Percentiles rank a stretch among this genome's conserved stretches.
phyloP scores from a whole-genome alignment of 2,113 vertebrate genomes.

The Chiloscyllium plagiosum region DNA sequence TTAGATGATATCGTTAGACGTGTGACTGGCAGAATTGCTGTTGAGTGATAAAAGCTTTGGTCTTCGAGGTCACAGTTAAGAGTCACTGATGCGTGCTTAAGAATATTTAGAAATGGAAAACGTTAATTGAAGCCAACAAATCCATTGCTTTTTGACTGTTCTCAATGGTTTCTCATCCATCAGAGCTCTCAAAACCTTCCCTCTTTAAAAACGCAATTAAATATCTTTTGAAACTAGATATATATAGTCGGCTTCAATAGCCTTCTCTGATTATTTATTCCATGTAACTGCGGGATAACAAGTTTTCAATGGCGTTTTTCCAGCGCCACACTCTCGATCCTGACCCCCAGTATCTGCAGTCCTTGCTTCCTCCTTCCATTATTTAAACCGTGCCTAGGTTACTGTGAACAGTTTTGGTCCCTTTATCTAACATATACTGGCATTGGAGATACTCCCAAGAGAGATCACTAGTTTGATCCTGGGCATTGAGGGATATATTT shows the following conservation, averaged over 20 bases:
- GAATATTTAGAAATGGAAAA: neutral
- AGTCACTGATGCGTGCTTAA: neutral
- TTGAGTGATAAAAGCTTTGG: neutral
- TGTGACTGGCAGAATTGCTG: neutral
- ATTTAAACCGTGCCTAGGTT: no score
- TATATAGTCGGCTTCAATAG: neutral
- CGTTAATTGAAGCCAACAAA: neutral
- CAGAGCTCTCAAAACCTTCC: neutral
- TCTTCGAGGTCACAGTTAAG: no score
- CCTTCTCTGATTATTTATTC: neutral
- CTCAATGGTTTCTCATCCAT: neutral
- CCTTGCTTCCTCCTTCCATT: no score
- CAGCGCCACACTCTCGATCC: no score
- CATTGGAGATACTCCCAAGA: no score
- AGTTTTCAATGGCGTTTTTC: no score
- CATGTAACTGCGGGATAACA: neutral
- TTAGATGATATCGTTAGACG: constrained; percentile 37
- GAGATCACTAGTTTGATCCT: no score
- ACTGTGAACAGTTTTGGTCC: no score
- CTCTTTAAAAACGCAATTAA: neutral
- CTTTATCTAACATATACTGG: no score
- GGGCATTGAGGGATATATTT: no score
- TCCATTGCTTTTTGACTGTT: neutral
- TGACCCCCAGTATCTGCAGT: no score
- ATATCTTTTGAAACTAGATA: neutral